Evolutionary conservation across 2,113 vertebrate species (phyloP).

Genomic region (Furnarius figulus): DNA sequence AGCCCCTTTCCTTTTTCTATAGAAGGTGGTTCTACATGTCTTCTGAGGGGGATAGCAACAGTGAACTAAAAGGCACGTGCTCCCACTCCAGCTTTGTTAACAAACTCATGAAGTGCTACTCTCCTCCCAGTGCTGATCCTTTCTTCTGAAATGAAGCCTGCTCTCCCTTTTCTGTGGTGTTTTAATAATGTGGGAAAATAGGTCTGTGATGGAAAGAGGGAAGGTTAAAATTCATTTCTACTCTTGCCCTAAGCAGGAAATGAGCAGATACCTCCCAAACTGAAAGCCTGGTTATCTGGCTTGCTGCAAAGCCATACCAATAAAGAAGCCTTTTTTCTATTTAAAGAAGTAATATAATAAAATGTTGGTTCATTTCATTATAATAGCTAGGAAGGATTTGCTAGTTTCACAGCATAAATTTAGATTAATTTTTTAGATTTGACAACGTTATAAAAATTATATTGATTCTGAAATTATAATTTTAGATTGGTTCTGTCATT

Average conservation of each 20-base stretch:
- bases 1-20: neutral
- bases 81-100: neutral
- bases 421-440: slow-evolving; percentile 71
- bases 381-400: slow-evolving; percentile 65
- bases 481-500: slow-evolving; percentile 73
- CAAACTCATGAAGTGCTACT: neutral
- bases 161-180: neutral
- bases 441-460: slow-evolving; percentile 73
- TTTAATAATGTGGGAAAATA: neutral
- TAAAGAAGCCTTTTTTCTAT: slow-evolving; percentile 42
- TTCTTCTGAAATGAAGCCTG: neutral
- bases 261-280: slow-evolving; percentile 14
- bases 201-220: neutral
- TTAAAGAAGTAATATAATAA: slow-evolving; percentile 67
- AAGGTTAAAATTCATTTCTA: slow-evolving; percentile 15
- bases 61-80: neutral
- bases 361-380: slow-evolving; percentile 61
- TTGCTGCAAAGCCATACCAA: slow-evolving; percentile 6
- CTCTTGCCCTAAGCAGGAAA: slow-evolving; percentile 16
- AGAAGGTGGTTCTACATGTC: neutral
- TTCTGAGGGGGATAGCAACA: neutral
- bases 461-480: slow-evolving; percentile 76
- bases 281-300: slow-evolving; percentile 22
- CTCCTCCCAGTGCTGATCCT: neutral
- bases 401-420: slow-evolving; percentile 65